These are phyloP conservation scores for Lutraria rhynchaena DNA, from an alignment of 1,140 invertebrate species.

Conservation along the genomic window DNA sequence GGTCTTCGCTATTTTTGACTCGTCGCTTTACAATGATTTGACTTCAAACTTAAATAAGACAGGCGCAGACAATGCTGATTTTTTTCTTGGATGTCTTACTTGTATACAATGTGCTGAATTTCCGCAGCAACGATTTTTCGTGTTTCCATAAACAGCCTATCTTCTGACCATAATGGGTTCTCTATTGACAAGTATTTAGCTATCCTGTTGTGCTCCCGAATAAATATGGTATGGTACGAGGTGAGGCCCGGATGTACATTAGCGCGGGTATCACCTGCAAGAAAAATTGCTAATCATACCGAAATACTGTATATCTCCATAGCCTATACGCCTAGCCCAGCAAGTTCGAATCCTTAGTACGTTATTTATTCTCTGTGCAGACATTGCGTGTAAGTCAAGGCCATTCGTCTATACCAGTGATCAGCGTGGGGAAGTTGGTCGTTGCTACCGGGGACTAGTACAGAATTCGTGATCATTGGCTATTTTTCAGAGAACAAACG, in stretches of 20 bases:
- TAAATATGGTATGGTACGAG: slow-evolving; percentile 91
- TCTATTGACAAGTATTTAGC: slow-evolving; percentile 50
- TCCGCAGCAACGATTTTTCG: slow-evolving; percentile 92
- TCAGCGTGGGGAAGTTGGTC: no score
- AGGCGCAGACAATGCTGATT: slow-evolving; percentile 89
- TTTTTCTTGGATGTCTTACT: slow-evolving; percentile 80
- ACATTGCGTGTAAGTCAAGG: not conserved
- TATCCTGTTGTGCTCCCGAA: slow-evolving; percentile 73
- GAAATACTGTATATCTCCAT: not conserved
- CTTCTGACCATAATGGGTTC: slow-evolving; percentile 58
- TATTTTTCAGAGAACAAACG: no score
- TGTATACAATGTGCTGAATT: slow-evolving; percentile 81
- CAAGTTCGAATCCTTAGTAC: not conserved
- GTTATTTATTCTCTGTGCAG: not conserved
- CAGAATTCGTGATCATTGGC: no score
- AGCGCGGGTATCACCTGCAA: slow-evolving; percentile 76
- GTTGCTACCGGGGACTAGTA: not conserved
- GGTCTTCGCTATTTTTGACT: slow-evolving; percentile 89
- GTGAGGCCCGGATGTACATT: slow-evolving; percentile 85
- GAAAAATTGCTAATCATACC: not conserved
- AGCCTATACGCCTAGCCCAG: not conserved
- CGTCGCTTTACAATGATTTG: no score
- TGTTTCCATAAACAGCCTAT: slow-evolving; percentile 86
- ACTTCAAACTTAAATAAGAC: slow-evolving; percentile 81
- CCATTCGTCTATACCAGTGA: not conserved